Evolutionary conservation across 2,797 vertebrate genomes (phyloP).

Genomic region (Enteromius trimaculatus): DNA sequence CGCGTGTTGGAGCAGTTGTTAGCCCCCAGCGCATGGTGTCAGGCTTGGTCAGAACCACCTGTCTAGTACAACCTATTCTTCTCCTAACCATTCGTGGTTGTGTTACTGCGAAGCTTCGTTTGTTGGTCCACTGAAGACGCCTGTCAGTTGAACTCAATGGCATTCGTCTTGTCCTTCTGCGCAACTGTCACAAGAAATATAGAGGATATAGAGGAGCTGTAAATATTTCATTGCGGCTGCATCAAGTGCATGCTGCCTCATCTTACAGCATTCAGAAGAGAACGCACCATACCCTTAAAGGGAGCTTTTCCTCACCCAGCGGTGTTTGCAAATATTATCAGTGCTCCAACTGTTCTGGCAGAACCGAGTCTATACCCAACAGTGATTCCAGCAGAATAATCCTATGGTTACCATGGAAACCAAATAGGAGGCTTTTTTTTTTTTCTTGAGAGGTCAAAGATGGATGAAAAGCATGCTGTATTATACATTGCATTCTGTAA

Average conservation of each 20-base stretch:
- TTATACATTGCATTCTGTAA: constrained; percentile 33
- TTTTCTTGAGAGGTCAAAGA: constrained; percentile 1
- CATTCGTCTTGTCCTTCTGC: constrained; percentile 20
- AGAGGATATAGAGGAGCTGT: constrained; percentile 36
- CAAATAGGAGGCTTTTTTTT: constrained; percentile 58
- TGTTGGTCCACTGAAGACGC: constrained; percentile 6
- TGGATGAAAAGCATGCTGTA: constrained; percentile 9
- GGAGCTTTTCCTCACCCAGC: constrained; percentile 5
- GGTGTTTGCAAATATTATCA: constrained; percentile 40
- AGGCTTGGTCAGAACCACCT: constrained; percentile 30
- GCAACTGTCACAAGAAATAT: constrained; percentile 43
- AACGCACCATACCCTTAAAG: neutral
- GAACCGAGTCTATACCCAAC: constrained; percentile 61
- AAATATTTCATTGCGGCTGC: constrained; percentile 36
- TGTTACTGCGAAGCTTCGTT: neutral
- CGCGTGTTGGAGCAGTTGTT: constrained; percentile 42
- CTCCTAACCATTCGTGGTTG: constrained; percentile 10
- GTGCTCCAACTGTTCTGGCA: constrained; percentile 60
- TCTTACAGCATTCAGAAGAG: constrained; percentile 12
- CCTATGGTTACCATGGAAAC: constrained; percentile 72
- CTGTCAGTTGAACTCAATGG: neutral
- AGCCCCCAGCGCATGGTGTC: constrained; percentile 44
- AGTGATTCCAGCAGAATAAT: constrained; percentile 65
- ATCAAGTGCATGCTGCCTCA: constrained; percentile 11
- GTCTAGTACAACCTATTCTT: constrained; percentile 9